These are phyloP conservation scores for Acleris cristana DNA, from an alignment of 2,888 invertebrate genomes.

Conservation along the genomic window DNA sequence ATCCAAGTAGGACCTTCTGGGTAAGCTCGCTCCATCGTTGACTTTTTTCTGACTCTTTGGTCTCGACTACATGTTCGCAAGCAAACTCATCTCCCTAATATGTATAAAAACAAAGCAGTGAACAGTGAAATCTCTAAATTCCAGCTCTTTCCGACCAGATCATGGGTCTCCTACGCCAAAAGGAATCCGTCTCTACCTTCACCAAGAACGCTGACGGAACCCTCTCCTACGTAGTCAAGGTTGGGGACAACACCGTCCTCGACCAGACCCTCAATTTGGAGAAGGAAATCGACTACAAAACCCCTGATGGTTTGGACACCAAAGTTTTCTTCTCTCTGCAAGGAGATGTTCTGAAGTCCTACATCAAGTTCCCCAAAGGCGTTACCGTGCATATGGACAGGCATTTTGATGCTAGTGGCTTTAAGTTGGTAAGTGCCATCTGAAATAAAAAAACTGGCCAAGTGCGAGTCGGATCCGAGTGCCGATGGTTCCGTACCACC, in stretches of 20 bases:
- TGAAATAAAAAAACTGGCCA: background rate
- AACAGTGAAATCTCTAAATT: background rate
- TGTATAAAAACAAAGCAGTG: too few relatives aligned
- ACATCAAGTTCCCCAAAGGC: slow-evolving; percentile 33
- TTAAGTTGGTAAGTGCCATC: slow-evolving; percentile 38
- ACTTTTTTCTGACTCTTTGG: too few relatives aligned
- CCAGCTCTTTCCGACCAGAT: slow-evolving; percentile 26
- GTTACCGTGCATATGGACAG: slow-evolving; percentile 35
- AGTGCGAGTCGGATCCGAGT: too few relatives aligned
- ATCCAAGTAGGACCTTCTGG: too few relatives aligned
- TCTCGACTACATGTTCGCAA: too few relatives aligned
- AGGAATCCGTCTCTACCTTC: slow-evolving; percentile 33
- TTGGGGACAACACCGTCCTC: slow-evolving; percentile 14
- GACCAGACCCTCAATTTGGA: slow-evolving; percentile 34
- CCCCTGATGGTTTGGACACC: slow-evolving; percentile 35
- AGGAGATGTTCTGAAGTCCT: slow-evolving; percentile 36
- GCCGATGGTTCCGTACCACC: too few relatives aligned
- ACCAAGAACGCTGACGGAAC: slow-evolving; percentile 39
- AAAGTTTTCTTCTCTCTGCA: slow-evolving; percentile 33
- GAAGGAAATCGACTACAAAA: slow-evolving; percentile 35
- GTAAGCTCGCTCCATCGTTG: too few relatives aligned
- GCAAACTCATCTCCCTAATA: too few relatives aligned
- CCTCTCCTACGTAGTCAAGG: slow-evolving; percentile 36
- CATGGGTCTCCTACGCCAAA: slow-evolving; percentile 19
- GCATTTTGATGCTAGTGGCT: slow-evolving; percentile 28